A percentile compares a stretch with the other conserved stretches of the same genome.
These are phyloP conservation scores for Podargus strigoides DNA, from an alignment of 2,797 vertebrate species.

Conservation along the genomic window DNA sequence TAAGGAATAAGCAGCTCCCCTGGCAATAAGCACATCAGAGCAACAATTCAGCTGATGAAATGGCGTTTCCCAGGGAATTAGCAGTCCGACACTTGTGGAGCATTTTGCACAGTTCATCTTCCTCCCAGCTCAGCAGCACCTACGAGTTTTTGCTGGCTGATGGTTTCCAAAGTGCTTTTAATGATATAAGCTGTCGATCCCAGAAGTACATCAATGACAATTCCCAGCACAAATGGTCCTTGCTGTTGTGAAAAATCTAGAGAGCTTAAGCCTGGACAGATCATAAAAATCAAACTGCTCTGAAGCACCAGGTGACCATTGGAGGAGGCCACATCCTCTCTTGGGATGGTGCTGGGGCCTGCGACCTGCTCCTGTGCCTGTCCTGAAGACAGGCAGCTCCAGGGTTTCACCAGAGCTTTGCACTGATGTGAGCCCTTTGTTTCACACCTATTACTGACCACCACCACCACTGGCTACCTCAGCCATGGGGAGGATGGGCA, in stretches of 20 bases:
- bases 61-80: neutral
- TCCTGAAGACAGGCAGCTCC: neutral
- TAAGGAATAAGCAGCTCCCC: constrained; percentile 3
- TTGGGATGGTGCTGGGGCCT: neutral
- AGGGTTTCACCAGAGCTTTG: neutral
- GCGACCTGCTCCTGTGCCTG: neutral
- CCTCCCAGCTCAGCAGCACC: constrained; percentile 6
- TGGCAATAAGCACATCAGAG: constrained; percentile 33
- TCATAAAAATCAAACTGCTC: neutral
- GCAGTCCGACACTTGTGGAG: neutral
- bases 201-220: neutral
- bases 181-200: neutral
- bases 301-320: neutral
- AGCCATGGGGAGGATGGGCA: fast-evolving
- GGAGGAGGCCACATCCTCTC: neutral
- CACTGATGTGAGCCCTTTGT: neutral
- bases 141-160: neutral
- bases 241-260: neutral
- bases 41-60: constrained; percentile 33
- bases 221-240: neutral
- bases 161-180: constrained; percentile 11
- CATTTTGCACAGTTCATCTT: neutral
- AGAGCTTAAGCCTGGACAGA: neutral
- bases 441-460: neutral
- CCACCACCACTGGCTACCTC: neutral